Evolutionary conservation across 1,140 invertebrate species (phyloP).

Genomic region (Dendroctonus ponderosae): DNA sequence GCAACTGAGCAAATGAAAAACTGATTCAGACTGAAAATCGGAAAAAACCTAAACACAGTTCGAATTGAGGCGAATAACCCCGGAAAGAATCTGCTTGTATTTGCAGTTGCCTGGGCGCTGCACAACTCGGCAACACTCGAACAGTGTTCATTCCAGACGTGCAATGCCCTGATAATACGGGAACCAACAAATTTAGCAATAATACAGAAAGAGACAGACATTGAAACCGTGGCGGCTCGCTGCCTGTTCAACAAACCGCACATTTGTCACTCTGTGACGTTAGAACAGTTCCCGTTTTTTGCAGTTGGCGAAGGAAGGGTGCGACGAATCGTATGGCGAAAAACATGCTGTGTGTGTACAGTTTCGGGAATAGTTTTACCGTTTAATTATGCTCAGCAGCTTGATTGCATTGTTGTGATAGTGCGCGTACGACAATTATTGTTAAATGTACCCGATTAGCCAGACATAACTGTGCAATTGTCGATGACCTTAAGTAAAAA

Average conservation of each 20-base stretch:
- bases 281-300: constrained; percentile 7
- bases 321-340: constrained; percentile 38
- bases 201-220: too few relatives aligned
- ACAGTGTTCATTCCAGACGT: too few relatives aligned
- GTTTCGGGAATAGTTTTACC: constrained; percentile 31
- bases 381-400: constrained; percentile 15
- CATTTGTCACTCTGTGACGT: constrained; percentile 16
- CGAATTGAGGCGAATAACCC: too few relatives aligned
- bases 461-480: background rate
- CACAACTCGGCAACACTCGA: too few relatives aligned
- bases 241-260: background rate
- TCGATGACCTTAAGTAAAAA: constrained; percentile 9
- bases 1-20: too few relatives aligned
- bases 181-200: too few relatives aligned
- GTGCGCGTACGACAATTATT: background rate
- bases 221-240: too few relatives aligned
- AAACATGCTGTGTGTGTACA: constrained; percentile 39
- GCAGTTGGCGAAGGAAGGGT: constrained; percentile 34
- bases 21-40: too few relatives aligned
- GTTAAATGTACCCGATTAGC: background rate
- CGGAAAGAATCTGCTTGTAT: too few relatives aligned
- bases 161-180: too few relatives aligned
- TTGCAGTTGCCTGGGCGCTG: too few relatives aligned
- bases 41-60: too few relatives aligned
- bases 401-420: constrained; percentile 7